Conservation (phyloP, 2,113 vertebrate genomes). For the Mionectes macconnelli region DNA sequence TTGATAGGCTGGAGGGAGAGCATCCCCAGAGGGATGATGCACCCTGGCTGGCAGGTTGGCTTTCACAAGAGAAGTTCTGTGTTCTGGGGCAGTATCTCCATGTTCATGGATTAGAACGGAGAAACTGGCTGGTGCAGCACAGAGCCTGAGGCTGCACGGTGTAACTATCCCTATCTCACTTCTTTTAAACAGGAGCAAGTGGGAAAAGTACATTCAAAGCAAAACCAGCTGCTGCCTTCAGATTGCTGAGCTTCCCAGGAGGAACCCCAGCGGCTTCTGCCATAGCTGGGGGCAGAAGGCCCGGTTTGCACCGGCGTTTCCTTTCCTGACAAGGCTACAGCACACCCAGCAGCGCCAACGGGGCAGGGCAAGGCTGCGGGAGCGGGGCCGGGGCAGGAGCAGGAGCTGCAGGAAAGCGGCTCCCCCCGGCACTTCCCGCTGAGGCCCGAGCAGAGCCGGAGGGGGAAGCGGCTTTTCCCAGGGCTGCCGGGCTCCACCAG, state of each 20-base stretch:
- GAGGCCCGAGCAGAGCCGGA: neutral
- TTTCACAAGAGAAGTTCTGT: neutral
- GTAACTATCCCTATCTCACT: neutral
- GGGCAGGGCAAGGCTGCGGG: accelerated
- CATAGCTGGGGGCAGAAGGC: neutral
- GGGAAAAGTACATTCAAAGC: neutral
- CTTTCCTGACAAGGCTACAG: neutral
- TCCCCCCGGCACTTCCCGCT: neutral
- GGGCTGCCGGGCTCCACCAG: accelerated
- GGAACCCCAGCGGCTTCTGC: neutral
- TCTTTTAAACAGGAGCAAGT: neutral
- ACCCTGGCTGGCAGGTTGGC: neutral
- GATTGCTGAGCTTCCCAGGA: neutral
- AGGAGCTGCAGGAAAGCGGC: neutral
- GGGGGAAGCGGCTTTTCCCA: neutral
- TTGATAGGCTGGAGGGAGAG: neutral
- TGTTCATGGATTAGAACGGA: neutral
- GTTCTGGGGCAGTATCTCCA: neutral
- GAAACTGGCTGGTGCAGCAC: neutral
- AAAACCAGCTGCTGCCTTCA: neutral
- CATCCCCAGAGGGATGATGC: accelerated
- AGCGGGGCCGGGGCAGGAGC: neutral
- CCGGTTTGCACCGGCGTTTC: neutral
- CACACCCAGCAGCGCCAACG: neutral
- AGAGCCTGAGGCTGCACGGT: neutral